A percentile compares a stretch with the other conserved stretches of the same genome.
These are phyloP conservation scores for honey bee (Apis mellifera) DNA, from an alignment of 1,140 invertebrate species.

Conservation along the genomic window DNA sequence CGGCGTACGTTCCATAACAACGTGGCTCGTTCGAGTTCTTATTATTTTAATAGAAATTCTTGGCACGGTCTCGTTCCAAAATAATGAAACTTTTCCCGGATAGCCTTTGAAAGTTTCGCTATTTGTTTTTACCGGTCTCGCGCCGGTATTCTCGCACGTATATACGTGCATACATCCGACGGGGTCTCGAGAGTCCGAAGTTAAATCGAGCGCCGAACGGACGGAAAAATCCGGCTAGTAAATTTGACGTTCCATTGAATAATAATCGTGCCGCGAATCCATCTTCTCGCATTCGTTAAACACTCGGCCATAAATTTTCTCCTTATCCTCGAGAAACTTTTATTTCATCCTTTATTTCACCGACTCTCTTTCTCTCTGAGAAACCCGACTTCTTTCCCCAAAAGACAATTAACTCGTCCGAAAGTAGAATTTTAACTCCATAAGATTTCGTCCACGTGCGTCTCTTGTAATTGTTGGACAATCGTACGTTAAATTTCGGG, in stretches of 20 bases:
- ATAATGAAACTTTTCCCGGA: conserved; percentile 58
- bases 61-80: conserved; percentile 54
- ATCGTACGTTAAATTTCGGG: background rate
- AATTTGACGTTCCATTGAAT: conserved; percentile 30
- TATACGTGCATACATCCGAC: conserved; percentile 10
- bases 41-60: conserved; percentile 62
- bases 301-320: background rate
- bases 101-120: conserved; percentile 50
- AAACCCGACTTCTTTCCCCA: background rate
- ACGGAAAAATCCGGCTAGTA: conserved; percentile 20
- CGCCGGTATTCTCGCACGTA: background rate
- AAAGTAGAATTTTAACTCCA: background rate
- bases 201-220: conserved; percentile 12
- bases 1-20: conserved; percentile 16
- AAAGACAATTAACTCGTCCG: background rate
- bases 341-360: background rate
- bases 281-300: conserved; percentile 31
- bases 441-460: background rate
- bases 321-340: background rate
- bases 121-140: conserved; percentile 47
- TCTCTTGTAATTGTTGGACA: too few species aligned
- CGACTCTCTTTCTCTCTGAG: too few species aligned
- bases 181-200: conserved; percentile 34
- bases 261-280: background rate
- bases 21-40: conserved; percentile 32